Percentiles rank a stretch among this genome's conserved stretches.
Conservation (phyloP, 2,797 vertebrate species). For the Galago senegalensis region DNA sequence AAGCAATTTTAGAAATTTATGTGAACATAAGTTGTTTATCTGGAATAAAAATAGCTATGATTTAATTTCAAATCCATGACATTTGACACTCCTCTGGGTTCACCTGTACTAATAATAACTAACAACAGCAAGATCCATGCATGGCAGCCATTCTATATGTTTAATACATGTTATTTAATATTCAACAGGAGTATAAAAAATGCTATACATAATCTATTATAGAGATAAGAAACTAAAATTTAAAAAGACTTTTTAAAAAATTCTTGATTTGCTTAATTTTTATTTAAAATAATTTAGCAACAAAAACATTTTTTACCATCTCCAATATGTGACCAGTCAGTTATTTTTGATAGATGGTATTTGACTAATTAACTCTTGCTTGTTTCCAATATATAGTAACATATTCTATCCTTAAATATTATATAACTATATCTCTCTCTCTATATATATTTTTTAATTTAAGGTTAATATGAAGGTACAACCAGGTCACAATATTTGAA, state of each 20-base stretch:
- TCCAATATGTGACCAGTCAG: slow-evolving; percentile 68
- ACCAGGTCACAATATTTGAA: too few species aligned
- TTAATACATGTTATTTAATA: background rate
- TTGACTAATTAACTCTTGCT: slow-evolving; percentile 68
- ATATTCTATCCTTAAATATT: slow-evolving; percentile 25
- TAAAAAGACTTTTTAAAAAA: background rate
- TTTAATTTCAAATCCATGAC: background rate
- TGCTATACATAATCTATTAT: background rate
- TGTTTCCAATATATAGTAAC: slow-evolving; percentile 71
- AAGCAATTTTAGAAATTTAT: background rate
- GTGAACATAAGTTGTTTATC: background rate
- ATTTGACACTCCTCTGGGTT: background rate
- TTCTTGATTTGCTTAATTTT: slow-evolving; percentile 76
- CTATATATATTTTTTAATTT: too few species aligned
- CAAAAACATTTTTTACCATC: slow-evolving; percentile 84
- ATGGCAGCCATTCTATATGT: background rate
- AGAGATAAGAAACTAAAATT: background rate
- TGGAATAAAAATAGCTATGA: background rate
- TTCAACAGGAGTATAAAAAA: background rate
- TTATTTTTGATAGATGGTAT: slow-evolving; percentile 71
- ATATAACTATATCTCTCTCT: too few species aligned
- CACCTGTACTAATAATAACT: background rate
- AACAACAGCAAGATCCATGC: background rate
- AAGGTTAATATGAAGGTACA: too few species aligned
- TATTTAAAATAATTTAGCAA: slow-evolving; percentile 86